These are phyloP conservation scores for Anguilla obscura DNA, from an alignment of 2,797 vertebrate species.

Conservation along the genomic window DNA sequence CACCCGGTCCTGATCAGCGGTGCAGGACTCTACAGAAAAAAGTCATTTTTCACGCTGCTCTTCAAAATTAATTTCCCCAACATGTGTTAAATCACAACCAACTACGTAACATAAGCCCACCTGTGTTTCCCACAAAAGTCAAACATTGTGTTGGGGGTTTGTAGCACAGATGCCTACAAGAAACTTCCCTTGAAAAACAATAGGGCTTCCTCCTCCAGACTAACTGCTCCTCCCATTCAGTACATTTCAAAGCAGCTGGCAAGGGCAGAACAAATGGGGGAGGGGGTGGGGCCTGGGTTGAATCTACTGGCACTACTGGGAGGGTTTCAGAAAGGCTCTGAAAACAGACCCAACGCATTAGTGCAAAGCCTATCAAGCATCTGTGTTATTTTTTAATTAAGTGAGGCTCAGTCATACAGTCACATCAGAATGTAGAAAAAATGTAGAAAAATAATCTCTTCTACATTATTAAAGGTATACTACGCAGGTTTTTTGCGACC, in stretches of 20 bases:
- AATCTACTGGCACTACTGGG: not conserved
- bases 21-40: not conserved
- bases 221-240: not conserved
- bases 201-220: conserved; percentile 7
- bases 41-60: not conserved
- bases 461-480: not conserved
- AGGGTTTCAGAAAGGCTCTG: not conserved
- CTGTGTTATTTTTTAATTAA: conserved; percentile 34
- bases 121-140: conserved; percentile 9
- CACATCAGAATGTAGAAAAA: conserved; percentile 7
- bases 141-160: conserved; percentile 8
- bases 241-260: conserved; percentile 1
- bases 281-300: not conserved
- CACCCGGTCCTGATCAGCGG: not conserved
- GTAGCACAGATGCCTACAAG: conserved; percentile 3
- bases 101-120: not conserved
- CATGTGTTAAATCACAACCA: not conserved
- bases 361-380: conserved; percentile 4
- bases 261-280: conserved; percentile 18
- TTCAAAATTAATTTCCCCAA: not conserved
- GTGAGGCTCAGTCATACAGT: not conserved
- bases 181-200: conserved; percentile 21
- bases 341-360: not conserved
- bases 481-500: no score
- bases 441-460: conserved; percentile 25